Conservation (phyloP, 2,797 vertebrate species). For the Phoeniculus purpureus region DNA sequence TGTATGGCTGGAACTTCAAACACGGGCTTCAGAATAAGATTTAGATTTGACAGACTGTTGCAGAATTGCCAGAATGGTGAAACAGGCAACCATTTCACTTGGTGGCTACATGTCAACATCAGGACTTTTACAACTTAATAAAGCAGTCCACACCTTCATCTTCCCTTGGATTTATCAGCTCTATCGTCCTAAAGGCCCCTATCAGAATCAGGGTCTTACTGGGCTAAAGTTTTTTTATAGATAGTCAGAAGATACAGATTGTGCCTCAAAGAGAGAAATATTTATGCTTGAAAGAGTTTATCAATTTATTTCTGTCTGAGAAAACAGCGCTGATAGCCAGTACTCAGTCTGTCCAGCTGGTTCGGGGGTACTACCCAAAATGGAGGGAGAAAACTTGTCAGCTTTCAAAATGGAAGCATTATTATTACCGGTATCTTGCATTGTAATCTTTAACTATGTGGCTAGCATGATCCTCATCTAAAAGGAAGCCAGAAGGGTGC, state of each 20-base stretch:
- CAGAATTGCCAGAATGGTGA: background rate
- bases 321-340: background rate
- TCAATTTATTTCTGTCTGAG: background rate
- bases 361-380: slow-evolving; percentile 11
- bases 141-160: background rate
- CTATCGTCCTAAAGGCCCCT: background rate
- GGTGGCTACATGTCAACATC: background rate
- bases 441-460: slow-evolving; percentile 20
- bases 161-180: background rate
- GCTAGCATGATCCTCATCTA: background rate
- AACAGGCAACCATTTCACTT: background rate
- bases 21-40: background rate
- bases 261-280: background rate
- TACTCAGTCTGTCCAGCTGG: slow-evolving; percentile 22
- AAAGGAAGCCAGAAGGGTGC: slow-evolving; percentile 33
- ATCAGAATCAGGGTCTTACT: background rate
- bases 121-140: background rate
- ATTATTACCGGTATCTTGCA: slow-evolving; percentile 29
- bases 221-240: background rate
- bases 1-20: background rate
- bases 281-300: slow-evolving; percentile 6
- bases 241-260: background rate
- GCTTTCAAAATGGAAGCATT: slow-evolving; percentile 27
- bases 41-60: background rate
- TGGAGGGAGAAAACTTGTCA: slow-evolving; percentile 8